phyloP scores from a whole-genome alignment of 1,140 invertebrate genomes.

The Elysia chlorotica region DNA sequence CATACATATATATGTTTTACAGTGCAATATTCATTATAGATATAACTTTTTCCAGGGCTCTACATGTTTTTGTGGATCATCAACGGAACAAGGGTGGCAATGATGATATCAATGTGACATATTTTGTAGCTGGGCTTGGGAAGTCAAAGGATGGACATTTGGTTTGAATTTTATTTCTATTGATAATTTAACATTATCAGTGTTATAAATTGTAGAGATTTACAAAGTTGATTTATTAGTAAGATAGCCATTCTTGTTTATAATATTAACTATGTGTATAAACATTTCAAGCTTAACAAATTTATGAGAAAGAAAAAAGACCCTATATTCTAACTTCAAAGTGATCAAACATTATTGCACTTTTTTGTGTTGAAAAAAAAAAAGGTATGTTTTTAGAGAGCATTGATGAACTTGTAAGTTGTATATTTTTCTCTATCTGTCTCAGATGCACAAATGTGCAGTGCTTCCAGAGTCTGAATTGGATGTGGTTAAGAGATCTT shows the following conservation, averaged over 20 bases:
- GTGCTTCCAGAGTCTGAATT: conserved; percentile 48
- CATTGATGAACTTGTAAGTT: background rate
- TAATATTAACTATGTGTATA: no score
- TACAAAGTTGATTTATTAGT: no score
- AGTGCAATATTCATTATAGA: background rate
- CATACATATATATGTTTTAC: no score
- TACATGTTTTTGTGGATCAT: conserved; percentile 44
- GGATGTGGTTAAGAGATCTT: conserved; percentile 28
- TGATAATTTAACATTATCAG: no score
- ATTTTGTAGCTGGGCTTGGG: conserved; percentile 48
- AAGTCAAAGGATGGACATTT: conserved; percentile 27
- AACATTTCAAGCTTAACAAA: no score
- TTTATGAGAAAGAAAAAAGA: no score
- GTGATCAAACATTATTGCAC: no score
- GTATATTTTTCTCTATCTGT: background rate
- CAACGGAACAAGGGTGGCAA: conserved; percentile 42
- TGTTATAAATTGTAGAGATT: no score
- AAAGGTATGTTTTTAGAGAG: background rate
- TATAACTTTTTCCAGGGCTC: conserved; percentile 36
- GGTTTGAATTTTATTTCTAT: no score
- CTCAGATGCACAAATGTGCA: conserved; percentile 42
- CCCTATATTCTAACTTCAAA: no score
- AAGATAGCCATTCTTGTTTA: no score
- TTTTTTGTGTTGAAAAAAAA: background rate
- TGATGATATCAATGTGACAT: conserved; percentile 44